Evolutionary conservation across 2,797 vertebrate species (phyloP).

Genomic region (Apodemus agrarius): DNA sequence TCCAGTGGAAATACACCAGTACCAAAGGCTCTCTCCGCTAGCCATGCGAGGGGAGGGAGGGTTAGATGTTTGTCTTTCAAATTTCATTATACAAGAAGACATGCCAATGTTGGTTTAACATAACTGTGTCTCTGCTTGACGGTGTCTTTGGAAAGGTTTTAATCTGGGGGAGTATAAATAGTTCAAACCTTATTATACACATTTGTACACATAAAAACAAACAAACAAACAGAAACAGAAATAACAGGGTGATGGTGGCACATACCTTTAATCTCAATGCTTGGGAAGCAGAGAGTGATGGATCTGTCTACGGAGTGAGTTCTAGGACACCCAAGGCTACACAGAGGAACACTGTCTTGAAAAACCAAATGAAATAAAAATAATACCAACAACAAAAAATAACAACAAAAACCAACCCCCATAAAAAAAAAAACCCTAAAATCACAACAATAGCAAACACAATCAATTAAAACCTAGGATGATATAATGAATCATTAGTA

Average conservation of each 20-base stretch:
- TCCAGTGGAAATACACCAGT: constrained; percentile 54
- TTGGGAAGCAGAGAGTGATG: background rate
- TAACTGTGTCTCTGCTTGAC: background rate
- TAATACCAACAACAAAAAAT: background rate
- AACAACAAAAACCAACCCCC: background rate
- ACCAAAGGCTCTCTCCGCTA: constrained; percentile 22
- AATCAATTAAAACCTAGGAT: background rate
- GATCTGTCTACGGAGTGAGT: background rate
- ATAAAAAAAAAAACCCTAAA: background rate
- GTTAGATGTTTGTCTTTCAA: constrained; percentile 48
- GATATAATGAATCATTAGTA: background rate
- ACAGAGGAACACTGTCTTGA: background rate
- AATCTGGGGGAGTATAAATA: background rate
- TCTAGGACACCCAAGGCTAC: background rate
- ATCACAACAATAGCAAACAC: background rate
- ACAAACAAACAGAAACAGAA: background rate
- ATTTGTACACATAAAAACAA: background rate
- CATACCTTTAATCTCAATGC: background rate
- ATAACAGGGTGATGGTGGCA: background rate
- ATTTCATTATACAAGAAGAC: constrained; percentile 49
- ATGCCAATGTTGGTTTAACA: background rate
- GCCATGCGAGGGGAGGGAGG: background rate
- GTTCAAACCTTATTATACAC: constrained; percentile 21
- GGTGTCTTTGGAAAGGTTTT: background rate
- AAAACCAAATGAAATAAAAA: background rate